Percentiles rank a stretch among this genome's conserved stretches.
Evolutionary conservation across 2,888 invertebrate genomes (phyloP).

Genomic region (Branchipolynoe longqiensis): DNA sequence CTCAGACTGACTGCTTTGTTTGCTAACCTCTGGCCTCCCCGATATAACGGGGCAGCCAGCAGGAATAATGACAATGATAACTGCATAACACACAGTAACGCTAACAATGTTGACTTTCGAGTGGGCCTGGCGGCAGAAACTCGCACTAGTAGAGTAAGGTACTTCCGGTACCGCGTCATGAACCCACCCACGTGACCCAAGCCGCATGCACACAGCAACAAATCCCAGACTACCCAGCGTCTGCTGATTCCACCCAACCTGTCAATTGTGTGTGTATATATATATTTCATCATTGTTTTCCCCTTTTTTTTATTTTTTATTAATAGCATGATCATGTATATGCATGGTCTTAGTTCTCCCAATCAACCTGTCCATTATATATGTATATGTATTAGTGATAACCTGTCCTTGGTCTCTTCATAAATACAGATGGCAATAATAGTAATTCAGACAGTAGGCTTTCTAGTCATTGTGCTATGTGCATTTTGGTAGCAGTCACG

Average conservation of each 20-base stretch:
- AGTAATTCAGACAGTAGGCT: slow-evolving; percentile 16
- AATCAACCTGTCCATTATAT: slow-evolving; percentile 37
- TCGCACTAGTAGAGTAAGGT: too few relatives aligned
- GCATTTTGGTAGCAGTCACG: not conserved
- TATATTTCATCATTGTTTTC: not conserved
- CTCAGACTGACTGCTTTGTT: slow-evolving; percentile 11
- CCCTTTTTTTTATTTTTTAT: too few relatives aligned
- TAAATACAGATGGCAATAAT: not conserved
- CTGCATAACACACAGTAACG: not conserved
- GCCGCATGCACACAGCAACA: slow-evolving; percentile 26
- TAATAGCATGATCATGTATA: too few relatives aligned
- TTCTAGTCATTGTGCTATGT: slow-evolving; percentile 21
- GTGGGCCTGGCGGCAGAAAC: not conserved
- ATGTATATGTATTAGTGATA: not conserved
- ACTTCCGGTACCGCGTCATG: too few relatives aligned
- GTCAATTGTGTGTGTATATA: not conserved
- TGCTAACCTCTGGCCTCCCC: not conserved
- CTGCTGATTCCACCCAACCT: slow-evolving; percentile 52
- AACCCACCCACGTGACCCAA: too few relatives aligned
- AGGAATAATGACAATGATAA: slow-evolving; percentile 20
- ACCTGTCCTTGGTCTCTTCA: not conserved
- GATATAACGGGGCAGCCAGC: not conserved
- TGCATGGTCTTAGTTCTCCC: slow-evolving; percentile 37
- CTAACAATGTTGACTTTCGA: not conserved
- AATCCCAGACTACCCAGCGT: not conserved